Evolutionary conservation across 2,888 invertebrate species (phyloP), one percentile per base, ranked within the genome.

Genomic region (Scaptomyza reducta): DNA sequence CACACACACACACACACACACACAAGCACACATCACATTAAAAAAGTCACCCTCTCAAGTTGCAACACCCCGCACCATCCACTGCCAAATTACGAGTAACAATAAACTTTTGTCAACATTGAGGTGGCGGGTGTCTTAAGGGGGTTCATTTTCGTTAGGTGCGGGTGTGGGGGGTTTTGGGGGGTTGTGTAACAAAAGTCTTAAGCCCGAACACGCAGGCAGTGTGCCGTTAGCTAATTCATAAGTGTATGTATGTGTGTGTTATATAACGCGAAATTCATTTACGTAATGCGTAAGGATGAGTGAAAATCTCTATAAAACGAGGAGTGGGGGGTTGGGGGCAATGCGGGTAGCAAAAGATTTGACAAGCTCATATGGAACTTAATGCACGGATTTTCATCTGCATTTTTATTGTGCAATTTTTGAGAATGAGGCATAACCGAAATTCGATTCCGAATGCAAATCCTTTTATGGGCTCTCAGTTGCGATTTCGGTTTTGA

Each of bases 231-330:
- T 25, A 74, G 84, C 88, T 85, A 85, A 85, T 85, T 85, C 86
- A 73, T 80, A 74, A 67, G 73, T 31, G 10, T 45, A 10, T 29
- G 46, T 29, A n/a, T 42, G 41, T 47, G 45, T 41, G 40, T 59
- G 14, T 35, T 25, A n/a, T 35, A 59, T 61, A 70, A 50, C 62
- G 67, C 68, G 73, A 74, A 81, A 85, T 79, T 85, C 89, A 89
- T 87, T 89, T 85, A 79, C 89, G 76, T 85, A 85, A 85, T 85
- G 85, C 81, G 65, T 50, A 49, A 63, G 65, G 66, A 66, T 67
- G 54, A 61, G 51, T 41, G 40, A 22, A 16, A 56, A 53, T 13
- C 50, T 49, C 47, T 29, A n/a, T 38, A 47, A 16, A 31, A 31
- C 13, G 14, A 13, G 0, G 33, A 10, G 13, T 3, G 3, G 27